Evolutionary conservation across 2,113 vertebrate genomes (phyloP).

Genomic region (Salvelinus alpinus): DNA sequence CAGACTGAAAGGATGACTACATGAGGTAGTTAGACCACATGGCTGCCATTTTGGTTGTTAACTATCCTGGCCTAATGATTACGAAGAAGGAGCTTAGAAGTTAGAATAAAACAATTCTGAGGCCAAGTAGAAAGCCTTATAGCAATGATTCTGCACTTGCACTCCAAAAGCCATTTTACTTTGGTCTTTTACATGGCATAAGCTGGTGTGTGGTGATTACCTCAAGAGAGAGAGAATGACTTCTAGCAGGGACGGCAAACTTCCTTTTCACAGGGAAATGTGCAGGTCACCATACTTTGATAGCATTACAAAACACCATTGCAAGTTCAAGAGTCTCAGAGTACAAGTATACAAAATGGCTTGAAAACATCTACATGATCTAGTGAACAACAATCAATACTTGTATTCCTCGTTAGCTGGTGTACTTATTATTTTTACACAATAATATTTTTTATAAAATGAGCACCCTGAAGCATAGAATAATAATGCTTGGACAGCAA

Average conservation of each 20-base stretch:
- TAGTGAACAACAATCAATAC: background rate
- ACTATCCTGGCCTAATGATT: too few species aligned
- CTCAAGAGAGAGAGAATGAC: background rate
- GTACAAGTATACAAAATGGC: too few species aligned
- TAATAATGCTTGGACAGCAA: background rate
- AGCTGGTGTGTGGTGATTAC: background rate
- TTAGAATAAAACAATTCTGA: too few species aligned
- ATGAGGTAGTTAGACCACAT: too few species aligned
- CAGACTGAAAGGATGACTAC: too few species aligned
- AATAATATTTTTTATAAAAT: background rate
- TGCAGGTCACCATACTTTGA: too few species aligned
- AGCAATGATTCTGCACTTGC: too few species aligned
- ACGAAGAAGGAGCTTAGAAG: too few species aligned
- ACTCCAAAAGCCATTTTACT: background rate
- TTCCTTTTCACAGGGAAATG: too few species aligned
- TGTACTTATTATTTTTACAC: background rate
- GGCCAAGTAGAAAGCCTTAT: background rate
- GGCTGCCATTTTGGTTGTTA: too few species aligned
- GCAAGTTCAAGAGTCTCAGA: too few species aligned
- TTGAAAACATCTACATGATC: background rate
- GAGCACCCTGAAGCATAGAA: conserved; percentile 1
- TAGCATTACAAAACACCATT: too few species aligned
- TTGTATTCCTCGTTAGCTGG: background rate
- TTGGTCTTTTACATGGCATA: background rate
- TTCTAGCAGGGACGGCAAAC: background rate